Percentiles rank a stretch among this genome's conserved stretches.
These are phyloP conservation scores for Cariama cristata DNA, from an alignment of 2,113 vertebrate species.

Conservation along the genomic window DNA sequence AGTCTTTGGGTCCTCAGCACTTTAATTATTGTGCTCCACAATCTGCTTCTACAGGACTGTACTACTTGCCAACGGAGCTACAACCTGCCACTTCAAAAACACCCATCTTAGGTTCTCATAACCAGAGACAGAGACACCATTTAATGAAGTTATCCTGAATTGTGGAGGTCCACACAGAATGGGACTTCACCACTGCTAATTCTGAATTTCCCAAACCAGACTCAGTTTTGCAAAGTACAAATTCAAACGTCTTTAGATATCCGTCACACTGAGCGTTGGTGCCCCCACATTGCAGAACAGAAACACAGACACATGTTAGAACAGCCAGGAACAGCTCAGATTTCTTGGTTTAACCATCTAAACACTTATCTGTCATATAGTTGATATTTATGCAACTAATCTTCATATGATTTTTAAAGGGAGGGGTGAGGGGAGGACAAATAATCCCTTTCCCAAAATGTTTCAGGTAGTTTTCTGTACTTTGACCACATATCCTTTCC, in stretches of 20 bases:
- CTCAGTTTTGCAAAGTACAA: background rate
- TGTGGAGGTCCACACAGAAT: background rate
- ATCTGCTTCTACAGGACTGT: background rate
- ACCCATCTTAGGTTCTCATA: background rate
- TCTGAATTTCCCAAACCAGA: background rate
- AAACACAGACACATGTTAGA: background rate
- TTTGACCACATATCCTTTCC: background rate
- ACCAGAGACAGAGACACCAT: background rate
- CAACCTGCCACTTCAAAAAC: conserved; percentile 12
- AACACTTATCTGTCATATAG: background rate
- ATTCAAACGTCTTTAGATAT: background rate
- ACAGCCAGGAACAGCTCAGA: background rate
- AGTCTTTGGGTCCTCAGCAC: conserved; percentile 12
- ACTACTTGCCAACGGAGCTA: background rate
- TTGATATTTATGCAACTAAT: background rate
- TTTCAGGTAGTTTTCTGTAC: background rate
- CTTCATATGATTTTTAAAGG: background rate
- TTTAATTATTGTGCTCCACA: background rate
- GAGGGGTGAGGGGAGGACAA: background rate
- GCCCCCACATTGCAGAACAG: background rate
- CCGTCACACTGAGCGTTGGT: background rate
- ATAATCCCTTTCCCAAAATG: background rate
- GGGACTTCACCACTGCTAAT: background rate
- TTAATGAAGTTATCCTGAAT: background rate
- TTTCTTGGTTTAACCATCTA: background rate